Evolutionary conservation across 2,888 invertebrate genomes (phyloP).

Genomic region (Siphonodentalium dalli): DNA sequence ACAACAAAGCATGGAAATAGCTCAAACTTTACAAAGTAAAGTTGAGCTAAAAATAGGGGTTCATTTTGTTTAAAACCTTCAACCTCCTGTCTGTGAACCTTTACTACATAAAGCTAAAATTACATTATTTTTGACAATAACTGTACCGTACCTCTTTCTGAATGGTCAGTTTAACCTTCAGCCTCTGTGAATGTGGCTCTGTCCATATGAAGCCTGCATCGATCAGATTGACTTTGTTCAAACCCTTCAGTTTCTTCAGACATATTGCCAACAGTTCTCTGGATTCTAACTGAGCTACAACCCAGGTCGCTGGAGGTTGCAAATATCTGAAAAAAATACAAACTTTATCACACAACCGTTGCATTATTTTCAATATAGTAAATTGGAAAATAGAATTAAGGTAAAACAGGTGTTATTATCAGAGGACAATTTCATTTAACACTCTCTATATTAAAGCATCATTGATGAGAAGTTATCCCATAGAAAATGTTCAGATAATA

Average conservation of each 20-base stretch:
- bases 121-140: no score
- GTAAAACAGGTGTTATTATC: no score
- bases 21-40: no score
- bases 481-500: no score
- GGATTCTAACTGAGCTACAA: conserved; percentile 78
- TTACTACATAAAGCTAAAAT: no score
- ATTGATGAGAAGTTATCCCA: no score
- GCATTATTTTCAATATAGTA: not conserved
- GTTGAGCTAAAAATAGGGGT: no score
- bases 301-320: conserved; percentile 72
- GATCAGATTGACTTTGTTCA: conserved; percentile 79
- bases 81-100: no score
- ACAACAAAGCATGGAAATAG: no score
- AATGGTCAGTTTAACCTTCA: conserved; percentile 89
- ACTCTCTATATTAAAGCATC: no score
- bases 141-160: conserved; percentile 86
- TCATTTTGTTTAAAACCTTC: no score
- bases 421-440: not conserved
- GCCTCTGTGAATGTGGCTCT: conserved; percentile 96
- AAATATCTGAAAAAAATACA: conserved; percentile 75
- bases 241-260: conserved; percentile 87
- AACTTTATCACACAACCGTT: not conserved
- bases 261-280: conserved; percentile 86
- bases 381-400: no score
- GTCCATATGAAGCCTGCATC: conserved; percentile 99